These are phyloP conservation scores for Euglossa dilemma DNA, from an alignment of 1,140 invertebrate genomes.

Conservation along the genomic window DNA sequence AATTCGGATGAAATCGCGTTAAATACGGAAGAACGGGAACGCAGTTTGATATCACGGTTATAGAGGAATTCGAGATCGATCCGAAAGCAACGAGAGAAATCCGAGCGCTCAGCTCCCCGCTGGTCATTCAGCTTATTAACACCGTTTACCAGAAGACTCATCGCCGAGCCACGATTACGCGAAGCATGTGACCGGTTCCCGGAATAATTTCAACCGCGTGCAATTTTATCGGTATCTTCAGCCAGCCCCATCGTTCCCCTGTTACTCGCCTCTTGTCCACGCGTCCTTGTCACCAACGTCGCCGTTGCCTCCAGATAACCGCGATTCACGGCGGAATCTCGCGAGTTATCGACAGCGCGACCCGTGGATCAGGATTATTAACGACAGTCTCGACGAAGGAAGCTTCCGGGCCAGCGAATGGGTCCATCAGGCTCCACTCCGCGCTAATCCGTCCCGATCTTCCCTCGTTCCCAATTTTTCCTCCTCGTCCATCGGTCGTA, in stretches of 20 bases:
- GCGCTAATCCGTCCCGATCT: not conserved
- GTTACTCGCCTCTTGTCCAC: not conserved
- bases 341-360: constrained; percentile 21
- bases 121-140: not conserved
- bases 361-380: constrained; percentile 47
- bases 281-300: constrained; percentile 9
- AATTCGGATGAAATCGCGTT: too few species aligned
- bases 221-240: constrained; percentile 9
- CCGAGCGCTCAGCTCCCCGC: not conserved
- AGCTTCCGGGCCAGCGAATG: not conserved
- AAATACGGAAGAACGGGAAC: too few species aligned
- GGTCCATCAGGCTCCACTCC: too few species aligned
- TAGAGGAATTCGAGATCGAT: too few species aligned
- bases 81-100: too few species aligned
- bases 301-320: constrained; percentile 30
- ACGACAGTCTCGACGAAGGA: constrained; percentile 16
- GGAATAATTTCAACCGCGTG: not conserved
- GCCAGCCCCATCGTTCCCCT: not conserved
- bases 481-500: too few species aligned
- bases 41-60: too few species aligned
- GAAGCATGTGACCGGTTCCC: not conserved
- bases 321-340: constrained; percentile 42
- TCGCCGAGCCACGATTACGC: not conserved
- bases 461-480: too few species aligned
- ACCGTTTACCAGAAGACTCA: not conserved